Base-by-base conservation (phyloP, 1,140 invertebrate species). In the Trachymyrmex septentrionalis region DNA sequence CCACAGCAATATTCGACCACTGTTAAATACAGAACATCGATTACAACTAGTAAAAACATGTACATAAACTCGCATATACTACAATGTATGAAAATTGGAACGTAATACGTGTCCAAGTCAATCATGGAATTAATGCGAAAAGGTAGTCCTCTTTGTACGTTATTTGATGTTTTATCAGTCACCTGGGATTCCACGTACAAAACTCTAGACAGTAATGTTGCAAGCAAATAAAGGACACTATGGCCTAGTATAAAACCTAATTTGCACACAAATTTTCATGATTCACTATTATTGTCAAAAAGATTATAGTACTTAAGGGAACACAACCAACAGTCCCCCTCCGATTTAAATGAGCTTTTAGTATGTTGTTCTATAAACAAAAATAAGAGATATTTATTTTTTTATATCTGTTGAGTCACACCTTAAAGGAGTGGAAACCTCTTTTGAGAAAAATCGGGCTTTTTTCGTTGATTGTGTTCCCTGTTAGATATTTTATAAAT, bases 51-150 rank as follows among this genome's bases (percentile, higher is more conserved):
- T 16, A 71, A 30, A 16, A 48, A 1, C 6, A 30, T 16, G 16
- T 10, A 61, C n/a, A 10, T 21, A 7, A 82, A 27, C 19, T 57
- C 30, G 14, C 34, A 72, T 30, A 55, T 10, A 5, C 55, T 38
- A 1, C 16, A 48, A 4, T 82, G 80, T 48, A 82, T 72, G 5
- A 82, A 82, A 82, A 82, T 82, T 21, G 67, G 80, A 30, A 61
- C 19, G 2, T 72, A 82, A 21, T 72, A 72, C 3, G 38, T 72
- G 12, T 82, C 38, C 2, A 72, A 2, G n/a, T 82, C 80, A n/a
- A 82, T 12, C 38, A 61, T 72, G 4, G 72, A 82, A 72, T 61
- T 72, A 12, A 61, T 38, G 0, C 19, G 80, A 82, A 72, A 27
- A 48, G 9, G 3, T 7, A 82, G 1, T 61, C 53, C 67, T 30